Evolutionary conservation across 2,797 vertebrate genomes (phyloP), one percentile per base, ranked within the genome.

Genomic region (Lagocephalus sceleratus): DNA sequence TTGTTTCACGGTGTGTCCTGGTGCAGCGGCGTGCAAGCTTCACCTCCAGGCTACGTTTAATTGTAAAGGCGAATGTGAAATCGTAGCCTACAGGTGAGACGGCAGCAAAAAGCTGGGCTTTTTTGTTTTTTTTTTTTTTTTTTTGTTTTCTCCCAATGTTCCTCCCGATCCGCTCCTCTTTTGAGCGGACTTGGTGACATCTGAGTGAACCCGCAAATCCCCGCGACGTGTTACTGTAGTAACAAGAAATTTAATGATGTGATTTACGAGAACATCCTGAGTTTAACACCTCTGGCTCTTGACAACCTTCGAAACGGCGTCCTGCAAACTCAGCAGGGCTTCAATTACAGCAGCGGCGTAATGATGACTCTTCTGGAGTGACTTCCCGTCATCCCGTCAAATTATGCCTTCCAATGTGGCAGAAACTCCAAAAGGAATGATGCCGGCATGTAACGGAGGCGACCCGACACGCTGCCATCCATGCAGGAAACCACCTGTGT

Each of bases 31-130:
- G 76, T 22, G 43, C 54, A 54, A 51, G 63, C 41, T 22, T 66
- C 76, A 76, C 68, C 83, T 81, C 65, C 69, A 57, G 82, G 86
- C 82, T 75, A 83, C 74, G 50, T 82, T 85, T 88, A 88, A 88
- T 84, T 85, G 81, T 86, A 82, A 70, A 80, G 82, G 84, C 78
- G 80, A 83, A 83, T 78, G 64, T 73, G 60, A 85, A 81, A 81
- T 76, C 56, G 72, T 64, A 79, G 79, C 78, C 79, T 71, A 57
- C 16, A 75, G 79, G 57, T 64, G 66, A 87, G 66, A 74, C 66
- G 71, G 55, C 60, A 70, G 38, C 68, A 60, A 72, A 70, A 49
- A 12, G 57, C n/a, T n/a, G 10, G 53, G 65, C 51, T 51, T n/a
- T 51, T 35, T 39, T 0, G 45, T 20, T 35, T 12, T n/a, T 47